Evolutionary conservation across 2,113 vertebrate genomes (phyloP).

Genomic region (Ctenodactylus gundi): DNA sequence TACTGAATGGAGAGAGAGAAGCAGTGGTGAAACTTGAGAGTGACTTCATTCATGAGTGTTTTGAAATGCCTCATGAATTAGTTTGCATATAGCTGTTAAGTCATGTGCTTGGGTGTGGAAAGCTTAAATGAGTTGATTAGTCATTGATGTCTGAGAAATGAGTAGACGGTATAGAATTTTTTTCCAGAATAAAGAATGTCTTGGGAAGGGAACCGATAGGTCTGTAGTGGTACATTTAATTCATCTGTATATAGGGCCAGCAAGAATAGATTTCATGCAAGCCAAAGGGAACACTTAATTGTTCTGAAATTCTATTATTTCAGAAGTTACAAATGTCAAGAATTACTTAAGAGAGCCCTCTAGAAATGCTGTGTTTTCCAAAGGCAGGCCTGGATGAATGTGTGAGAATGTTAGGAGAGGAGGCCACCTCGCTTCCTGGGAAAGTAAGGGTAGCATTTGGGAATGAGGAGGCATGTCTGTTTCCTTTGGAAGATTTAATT

Average conservation of each 20-base stretch:
- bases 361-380: neutral
- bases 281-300: neutral
- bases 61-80: conserved; percentile 11
- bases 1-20: neutral
- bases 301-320: neutral
- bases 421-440: neutral
- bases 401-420: neutral
- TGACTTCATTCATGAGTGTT: neutral
- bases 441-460: neutral
- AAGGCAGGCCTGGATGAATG: neutral
- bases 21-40: neutral
- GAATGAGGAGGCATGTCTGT: neutral
- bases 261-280: neutral
- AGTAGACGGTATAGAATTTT: neutral
- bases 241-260: neutral
- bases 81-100: conserved; percentile 1
- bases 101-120: neutral
- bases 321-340: neutral
- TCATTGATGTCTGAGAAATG: conserved; percentile 41
- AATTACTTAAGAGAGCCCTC: neutral
- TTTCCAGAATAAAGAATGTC: neutral
- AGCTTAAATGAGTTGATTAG: neutral
- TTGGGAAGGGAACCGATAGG: neutral
- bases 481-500: neutral
- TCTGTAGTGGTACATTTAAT: neutral